Conservation (phyloP, 2,888 invertebrate genomes). For the Lasioglossum oenotherae region DNA sequence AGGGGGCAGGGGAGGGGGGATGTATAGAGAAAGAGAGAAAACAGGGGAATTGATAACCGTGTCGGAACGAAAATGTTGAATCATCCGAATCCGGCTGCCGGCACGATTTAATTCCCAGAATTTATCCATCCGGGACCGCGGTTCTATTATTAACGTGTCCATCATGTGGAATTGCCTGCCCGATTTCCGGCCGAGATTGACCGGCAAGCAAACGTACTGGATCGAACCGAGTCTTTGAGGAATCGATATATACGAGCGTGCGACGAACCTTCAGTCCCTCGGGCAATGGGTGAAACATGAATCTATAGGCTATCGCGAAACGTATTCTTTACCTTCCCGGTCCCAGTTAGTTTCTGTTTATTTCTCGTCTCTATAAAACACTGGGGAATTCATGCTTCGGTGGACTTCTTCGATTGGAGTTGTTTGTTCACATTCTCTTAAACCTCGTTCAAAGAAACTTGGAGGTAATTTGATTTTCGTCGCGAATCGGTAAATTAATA, state of each 20-base stretch:
- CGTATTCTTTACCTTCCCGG: background rate
- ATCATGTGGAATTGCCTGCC: conserved; percentile 37
- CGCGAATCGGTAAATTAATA: background rate
- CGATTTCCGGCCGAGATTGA: conserved; percentile 34
- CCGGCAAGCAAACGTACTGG: conserved; percentile 20
- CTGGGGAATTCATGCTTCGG: background rate
- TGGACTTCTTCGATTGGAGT: background rate
- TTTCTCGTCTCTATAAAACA: background rate
- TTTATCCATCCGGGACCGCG: conserved; percentile 34
- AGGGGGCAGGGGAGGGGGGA: background rate
- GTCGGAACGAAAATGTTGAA: conserved; percentile 21
- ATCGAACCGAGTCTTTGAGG: conserved; percentile 37
- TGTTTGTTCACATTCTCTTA: background rate
- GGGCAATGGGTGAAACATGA: conserved; percentile 12
- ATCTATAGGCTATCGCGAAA: background rate
- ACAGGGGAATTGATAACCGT: conserved; percentile 17
- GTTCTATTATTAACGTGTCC: conserved; percentile 46
- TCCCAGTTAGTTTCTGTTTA: background rate
- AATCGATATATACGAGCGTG: conserved; percentile 15
- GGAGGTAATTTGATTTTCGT: background rate
- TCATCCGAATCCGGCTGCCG: conserved; percentile 1
- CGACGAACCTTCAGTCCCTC: background rate
- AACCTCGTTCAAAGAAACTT: background rate
- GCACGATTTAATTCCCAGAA: conserved; percentile 36
- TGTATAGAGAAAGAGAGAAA: background rate